Evolutionary conservation across 2,113 vertebrate species (phyloP), one percentile per base, ranked within the genome.

Genomic region (Serinus canaria): DNA sequence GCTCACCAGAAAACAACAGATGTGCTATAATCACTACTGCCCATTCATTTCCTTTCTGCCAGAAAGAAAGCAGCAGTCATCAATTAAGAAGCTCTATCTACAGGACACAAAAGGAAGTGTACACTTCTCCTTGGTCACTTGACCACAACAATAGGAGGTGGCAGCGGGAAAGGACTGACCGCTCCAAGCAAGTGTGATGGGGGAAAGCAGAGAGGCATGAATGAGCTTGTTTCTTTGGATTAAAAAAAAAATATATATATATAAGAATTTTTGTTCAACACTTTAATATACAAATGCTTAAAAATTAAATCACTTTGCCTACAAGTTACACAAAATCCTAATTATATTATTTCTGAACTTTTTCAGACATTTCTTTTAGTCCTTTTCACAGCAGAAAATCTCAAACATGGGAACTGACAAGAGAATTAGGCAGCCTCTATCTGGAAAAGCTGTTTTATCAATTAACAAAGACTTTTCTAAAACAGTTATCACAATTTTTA

Each of bases 21-120:
- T 95, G 95, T 94, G 92, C 95, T 93, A 95, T 96, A 96, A 89
- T 97, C 95, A 92, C 94, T 73, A 86, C 85, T 95, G 93, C 62
- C 76, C 75, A 74, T 96, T 97, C 97, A 95, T 92, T 98, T 98
- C 98, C 98, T 95, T 89, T 91, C 74, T 92, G 96, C 90, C 93
- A 93, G 76, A 94, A 96, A 83, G 81, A 75, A 95, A 94, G 96
- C 73, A 92, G 88, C 76, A 55, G 95, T 59, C 81, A 92, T 95
- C 83, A 95, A 94, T 96, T 96, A 96, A 90, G 93, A 94, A 87
- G n/a, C 50, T 47, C 4, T 95, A 97, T 97, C 97, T 97, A 35
- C 47, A 52, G 92, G 90, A 87, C 93, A 91, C 95, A 96, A 96
- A 95, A 97, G 96, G 97, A 98, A 97, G 83, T 22, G 47, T n/a